Percentiles rank a stretch among this genome's conserved stretches.
phyloP scores from a whole-genome alignment of 2,113 vertebrate genomes.

The Turnix velox region DNA sequence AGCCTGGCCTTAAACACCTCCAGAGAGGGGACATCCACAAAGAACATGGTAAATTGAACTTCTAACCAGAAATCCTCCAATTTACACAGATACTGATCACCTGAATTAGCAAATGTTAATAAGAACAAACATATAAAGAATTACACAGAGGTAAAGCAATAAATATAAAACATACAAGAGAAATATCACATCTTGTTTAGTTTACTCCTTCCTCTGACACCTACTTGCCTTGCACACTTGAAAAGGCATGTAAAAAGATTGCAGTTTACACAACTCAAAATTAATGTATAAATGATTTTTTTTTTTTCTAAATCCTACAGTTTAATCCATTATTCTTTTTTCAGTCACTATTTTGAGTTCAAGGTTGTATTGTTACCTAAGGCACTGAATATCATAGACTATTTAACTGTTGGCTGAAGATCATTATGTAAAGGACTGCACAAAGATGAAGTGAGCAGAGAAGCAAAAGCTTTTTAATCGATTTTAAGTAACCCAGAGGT shows the following conservation, averaged over 20 bases:
- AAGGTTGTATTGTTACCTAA: background rate
- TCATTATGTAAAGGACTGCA: background rate
- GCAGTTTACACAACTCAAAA: background rate
- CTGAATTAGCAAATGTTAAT: background rate
- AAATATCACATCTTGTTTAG: background rate
- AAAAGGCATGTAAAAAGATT: background rate
- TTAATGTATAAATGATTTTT: background rate
- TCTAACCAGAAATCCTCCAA: background rate
- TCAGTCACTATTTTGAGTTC: background rate
- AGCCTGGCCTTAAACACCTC: too few relatives aligned
- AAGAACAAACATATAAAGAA: background rate
- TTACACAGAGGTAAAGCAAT: background rate
- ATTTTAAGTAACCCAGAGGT: background rate
- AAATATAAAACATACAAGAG: background rate
- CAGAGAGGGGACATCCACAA: too few relatives aligned
- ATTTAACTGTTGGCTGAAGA: background rate
- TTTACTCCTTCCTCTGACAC: background rate
- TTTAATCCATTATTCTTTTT: background rate
- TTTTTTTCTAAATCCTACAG: background rate
- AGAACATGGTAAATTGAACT: background rate
- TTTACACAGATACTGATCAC: background rate
- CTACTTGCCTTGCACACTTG: background rate
- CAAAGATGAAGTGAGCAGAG: background rate
- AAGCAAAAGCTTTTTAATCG: background rate
- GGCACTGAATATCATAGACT: background rate